A percentile compares a stretch with the other conserved stretches of the same genome.
phyloP scores from a whole-genome alignment of 1,140 invertebrate genomes.

The Drosophila kikkawai region DNA sequence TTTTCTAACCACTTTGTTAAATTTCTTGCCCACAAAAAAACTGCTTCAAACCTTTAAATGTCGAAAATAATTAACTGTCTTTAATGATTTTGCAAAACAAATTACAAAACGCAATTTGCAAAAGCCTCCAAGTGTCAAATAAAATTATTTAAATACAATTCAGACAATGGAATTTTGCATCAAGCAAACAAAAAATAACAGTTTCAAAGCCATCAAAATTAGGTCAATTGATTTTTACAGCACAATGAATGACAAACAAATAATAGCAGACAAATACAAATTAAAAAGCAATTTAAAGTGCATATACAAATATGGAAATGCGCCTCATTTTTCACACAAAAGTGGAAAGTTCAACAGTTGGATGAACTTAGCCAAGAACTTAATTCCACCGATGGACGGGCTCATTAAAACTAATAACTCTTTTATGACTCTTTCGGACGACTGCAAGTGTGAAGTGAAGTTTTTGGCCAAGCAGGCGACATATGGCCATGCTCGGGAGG shows the following conservation, averaged over 20 bases:
- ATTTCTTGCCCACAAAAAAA: neutral
- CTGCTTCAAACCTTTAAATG: neutral
- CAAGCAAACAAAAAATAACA: constrained; percentile 4
- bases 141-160: constrained; percentile 45
- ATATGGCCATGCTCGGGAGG: constrained; percentile 35
- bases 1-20: neutral
- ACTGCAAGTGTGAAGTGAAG: constrained; percentile 26
- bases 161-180: constrained; percentile 20
- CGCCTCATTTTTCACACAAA: neutral
- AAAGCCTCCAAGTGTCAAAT: constrained; percentile 32
- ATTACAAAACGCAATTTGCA: constrained; percentile 6
- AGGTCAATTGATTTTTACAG: constrained; percentile 53
- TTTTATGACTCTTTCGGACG: constrained; percentile 56
- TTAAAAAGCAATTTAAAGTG: constrained; percentile 34
- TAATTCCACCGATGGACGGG: constrained; percentile 13
- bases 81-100: constrained; percentile 17
- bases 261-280: constrained; percentile 8
- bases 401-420: constrained; percentile 69
- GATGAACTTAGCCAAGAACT: constrained; percentile 20
- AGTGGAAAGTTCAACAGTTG: constrained; percentile 29
- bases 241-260: constrained; percentile 35
- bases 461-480: constrained; percentile 37
- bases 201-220: constrained; percentile 39
- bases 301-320: neutral
- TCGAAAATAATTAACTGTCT: neutral